Base-by-base conservation (phyloP, 1,140 invertebrate species). In the Bombus superbus region DNA sequence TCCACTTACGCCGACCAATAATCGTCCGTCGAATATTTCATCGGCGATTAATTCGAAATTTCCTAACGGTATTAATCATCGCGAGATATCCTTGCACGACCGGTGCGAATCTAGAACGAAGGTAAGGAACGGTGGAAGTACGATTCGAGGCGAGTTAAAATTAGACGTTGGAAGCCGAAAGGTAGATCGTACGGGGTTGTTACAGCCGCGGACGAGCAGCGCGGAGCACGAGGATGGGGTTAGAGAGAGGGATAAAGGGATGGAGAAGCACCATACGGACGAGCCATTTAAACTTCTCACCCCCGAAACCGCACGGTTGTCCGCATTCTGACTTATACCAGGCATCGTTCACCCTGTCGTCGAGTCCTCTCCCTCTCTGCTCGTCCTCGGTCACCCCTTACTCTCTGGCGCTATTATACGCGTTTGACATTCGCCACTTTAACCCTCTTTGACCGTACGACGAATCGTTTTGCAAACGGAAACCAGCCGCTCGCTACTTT, bases 201-300 rank as follows among this genome's bases (percentile, higher is more conserved):
- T 73, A 74, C 59, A 57, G 71, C 42, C 28, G 6, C 59, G 57
- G 75, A 62, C 32, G 78, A 35, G n/a, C 64, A 35, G n/a, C 0
- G n/a, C 13, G 18, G 75, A 79, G 73, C 28, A 44, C 80, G 71
- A 73, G 82, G 83, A 86, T 71, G 81, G 73, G 82, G 81, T 77
- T 76, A 78, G 79, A 68, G 79, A 71, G 83, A 75, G 76, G 86
- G 89, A 81, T 81, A 88, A 85, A 91, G 92, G 92, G 92, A 90
- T 90, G 91, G 93, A 92, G 92, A 92, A 90, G 94, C 95, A 92
- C 94, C 95, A 95, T 95, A 95, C 95, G 95, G 95, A 94, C 94
- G 93, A 94, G 94, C 94, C 95, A 95, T 95, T 95, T 95, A 95
- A 95, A 95, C 94, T 95, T 95, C 94, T 94, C 95, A 95, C 93